Evolutionary conservation across 2,113 vertebrate species (phyloP).

Genomic region (Campylomormyrus tamandua): DNA sequence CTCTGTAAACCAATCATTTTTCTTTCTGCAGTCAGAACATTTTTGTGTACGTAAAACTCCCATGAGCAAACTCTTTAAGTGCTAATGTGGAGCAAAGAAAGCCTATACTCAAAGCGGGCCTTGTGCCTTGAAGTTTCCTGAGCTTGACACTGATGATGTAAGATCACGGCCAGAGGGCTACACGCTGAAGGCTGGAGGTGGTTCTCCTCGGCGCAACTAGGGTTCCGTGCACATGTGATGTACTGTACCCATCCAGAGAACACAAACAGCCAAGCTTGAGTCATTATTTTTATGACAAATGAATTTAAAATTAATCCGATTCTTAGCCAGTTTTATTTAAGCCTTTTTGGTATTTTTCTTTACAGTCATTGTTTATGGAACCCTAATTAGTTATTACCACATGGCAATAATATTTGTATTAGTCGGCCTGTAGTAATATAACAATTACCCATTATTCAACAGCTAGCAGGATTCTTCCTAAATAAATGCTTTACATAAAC

Average conservation of each 20-base stretch:
- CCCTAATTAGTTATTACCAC: not conserved
- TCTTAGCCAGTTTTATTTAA: not conserved
- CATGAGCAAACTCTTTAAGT: not conserved
- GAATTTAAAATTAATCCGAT: not conserved
- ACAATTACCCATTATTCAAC: not conserved
- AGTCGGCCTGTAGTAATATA: not conserved
- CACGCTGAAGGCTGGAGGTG: not conserved
- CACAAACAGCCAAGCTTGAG: not conserved
- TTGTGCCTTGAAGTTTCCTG: not conserved
- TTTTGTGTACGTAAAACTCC: not conserved
- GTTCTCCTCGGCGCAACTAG: not conserved
- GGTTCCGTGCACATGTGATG: not conserved
- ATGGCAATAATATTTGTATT: not conserved
- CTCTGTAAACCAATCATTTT: no score
- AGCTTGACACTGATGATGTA: not conserved
- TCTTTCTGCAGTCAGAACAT: no score
- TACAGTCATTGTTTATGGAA: not conserved
- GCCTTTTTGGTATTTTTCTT: not conserved
- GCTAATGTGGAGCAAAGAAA: not conserved
- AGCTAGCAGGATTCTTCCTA: not conserved
- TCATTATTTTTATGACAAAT: slow-evolving; percentile 3
- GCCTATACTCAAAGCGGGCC: not conserved
- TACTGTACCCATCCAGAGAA: not conserved
- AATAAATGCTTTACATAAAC: not conserved
- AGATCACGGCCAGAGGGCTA: not conserved